phyloP scores from a whole-genome alignment of 2,797 vertebrate species.

The Cephalopachus bancanus region DNA sequence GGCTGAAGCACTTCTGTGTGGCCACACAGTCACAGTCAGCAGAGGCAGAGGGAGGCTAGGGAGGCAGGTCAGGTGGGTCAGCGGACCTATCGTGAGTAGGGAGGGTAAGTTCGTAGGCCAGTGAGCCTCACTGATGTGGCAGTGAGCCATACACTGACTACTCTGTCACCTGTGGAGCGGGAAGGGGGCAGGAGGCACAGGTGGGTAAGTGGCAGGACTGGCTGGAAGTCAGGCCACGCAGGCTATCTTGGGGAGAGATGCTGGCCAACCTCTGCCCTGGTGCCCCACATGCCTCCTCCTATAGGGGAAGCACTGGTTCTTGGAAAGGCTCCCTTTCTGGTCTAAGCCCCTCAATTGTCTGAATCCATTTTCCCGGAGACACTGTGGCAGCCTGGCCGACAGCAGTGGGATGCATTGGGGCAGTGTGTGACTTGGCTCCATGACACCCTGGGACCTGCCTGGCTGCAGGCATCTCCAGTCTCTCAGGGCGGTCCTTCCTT shows the following conservation, averaged over 20 bases:
- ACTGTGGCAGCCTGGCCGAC: no score
- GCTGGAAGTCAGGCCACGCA: background rate
- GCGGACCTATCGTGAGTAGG: fast-evolving
- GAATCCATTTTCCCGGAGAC: background rate
- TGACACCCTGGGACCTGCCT: no score
- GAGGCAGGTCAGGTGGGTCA: fast-evolving
- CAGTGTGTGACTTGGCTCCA: no score
- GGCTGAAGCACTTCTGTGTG: background rate
- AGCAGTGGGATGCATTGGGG: no score
- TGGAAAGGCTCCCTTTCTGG: background rate
- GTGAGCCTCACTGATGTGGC: no score
- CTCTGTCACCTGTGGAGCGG: background rate
- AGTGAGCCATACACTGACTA: background rate
- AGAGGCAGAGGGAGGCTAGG: no score
- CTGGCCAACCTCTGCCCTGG: fast-evolving
- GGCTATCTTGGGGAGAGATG: background rate
- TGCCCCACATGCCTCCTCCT: no score
- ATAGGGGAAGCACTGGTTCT: background rate
- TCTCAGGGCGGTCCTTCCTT: background rate
- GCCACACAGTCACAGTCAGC: fast-evolving
- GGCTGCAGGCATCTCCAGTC: background rate
- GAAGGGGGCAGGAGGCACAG: background rate
- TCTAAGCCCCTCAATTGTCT: no score
- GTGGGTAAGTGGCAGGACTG: background rate
- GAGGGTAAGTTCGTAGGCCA: background rate